Base-by-base conservation (phyloP, 2,113 vertebrate species). In the Caloenas nicobarica region DNA sequence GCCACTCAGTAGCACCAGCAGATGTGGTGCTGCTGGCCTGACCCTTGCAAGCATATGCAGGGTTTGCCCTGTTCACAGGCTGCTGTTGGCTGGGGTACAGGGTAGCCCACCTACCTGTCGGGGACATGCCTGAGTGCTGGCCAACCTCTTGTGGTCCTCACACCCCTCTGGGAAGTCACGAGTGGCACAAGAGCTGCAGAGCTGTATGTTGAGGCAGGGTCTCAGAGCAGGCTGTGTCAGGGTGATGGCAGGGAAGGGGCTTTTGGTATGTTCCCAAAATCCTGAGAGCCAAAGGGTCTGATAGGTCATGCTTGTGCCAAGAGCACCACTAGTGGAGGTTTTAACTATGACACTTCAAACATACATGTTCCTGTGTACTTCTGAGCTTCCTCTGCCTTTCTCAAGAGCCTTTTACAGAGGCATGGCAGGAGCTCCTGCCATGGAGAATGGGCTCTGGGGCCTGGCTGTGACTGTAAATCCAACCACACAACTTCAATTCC, bases 141-240 rank as follows among this genome's bases (percentile, higher is more conserved):
- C 16, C 83, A 77, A 3, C 24, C 9, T 57, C 54, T 28, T 42
- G 24, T 36, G 7, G 9, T 38, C 84, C 73, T 84, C 53, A 51
- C 22, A 24, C 3, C 2, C 6, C 61, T 60, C 33, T 5, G 8
- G 7, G 29, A 71, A 58, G 73, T 60, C 57, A 51, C 0, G 0
- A 42, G 38, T 23, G 33, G 42, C 31, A 58, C 40, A 85, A 42
- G 31, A 74, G 23, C 54, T 82, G 54, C 46, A 86, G 79, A 54
- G 16, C 21, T 0, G 0, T 73, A 6, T 3, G 1, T 4, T 60
- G n/a, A 33, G 17, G 23, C 50, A 28, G 21, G 44, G 2, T 89
- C 15, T 84, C 54, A 62, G 44, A 88, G 31, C 18, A 65, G 38
- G 26, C 33, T 79, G 38, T 46, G 1, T 1, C 24, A 57, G 68